Percentiles rank a stretch among this genome's conserved stretches.
These are phyloP conservation scores for Antigone vipio DNA, from an alignment of 2,113 vertebrate species.

Conservation along the genomic window DNA sequence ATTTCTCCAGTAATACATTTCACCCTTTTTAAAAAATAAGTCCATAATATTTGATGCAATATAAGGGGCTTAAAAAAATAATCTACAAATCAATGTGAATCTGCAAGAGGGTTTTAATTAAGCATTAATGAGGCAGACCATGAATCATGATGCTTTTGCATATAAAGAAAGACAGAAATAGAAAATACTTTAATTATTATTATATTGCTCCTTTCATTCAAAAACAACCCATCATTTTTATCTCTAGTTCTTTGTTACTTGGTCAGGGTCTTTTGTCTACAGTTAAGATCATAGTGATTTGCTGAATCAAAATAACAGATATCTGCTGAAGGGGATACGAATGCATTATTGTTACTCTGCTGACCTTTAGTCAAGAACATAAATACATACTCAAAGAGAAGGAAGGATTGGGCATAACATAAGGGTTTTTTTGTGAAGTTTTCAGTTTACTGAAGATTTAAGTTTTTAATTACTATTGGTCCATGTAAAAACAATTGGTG, in stretches of 20 bases:
- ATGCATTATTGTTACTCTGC: slow-evolving; percentile 11
- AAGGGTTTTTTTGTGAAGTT: neutral
- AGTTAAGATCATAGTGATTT: slow-evolving; percentile 32
- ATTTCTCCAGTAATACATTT: neutral
- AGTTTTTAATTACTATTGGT: slow-evolving; percentile 1
- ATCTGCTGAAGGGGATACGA: slow-evolving; percentile 37
- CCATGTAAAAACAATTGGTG: neutral
- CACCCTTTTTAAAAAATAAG: neutral
- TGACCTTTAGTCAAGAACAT: slow-evolving; percentile 35
- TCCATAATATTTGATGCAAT: neutral
- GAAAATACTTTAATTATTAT: neutral
- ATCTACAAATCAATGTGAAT: neutral
- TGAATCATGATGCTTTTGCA: neutral
- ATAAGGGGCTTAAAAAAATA: neutral
- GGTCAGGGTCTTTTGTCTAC: neutral
- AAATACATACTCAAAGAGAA: neutral
- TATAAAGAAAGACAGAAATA: neutral
- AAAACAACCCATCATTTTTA: neutral
- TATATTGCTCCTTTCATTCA: neutral
- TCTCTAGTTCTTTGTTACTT: neutral
- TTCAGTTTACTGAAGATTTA: neutral
- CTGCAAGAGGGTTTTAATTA: neutral
- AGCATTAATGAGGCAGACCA: neutral
- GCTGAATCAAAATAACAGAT: slow-evolving; percentile 7
- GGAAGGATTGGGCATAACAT: neutral